Evolutionary conservation across 2,888 invertebrate genomes (phyloP).

Genomic region (Deilephila elpenor): DNA sequence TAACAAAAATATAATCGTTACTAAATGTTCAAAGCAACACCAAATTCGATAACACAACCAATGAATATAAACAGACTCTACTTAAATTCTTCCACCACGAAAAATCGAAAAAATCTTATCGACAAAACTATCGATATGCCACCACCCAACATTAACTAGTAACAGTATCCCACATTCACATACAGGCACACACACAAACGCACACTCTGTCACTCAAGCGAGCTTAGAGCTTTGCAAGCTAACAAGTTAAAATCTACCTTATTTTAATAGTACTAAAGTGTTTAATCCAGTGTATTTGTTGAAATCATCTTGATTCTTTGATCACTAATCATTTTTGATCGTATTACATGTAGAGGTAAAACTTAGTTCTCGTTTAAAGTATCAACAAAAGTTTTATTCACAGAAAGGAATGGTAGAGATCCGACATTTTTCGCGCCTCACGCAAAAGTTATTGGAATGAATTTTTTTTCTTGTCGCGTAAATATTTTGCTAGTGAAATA

Average conservation of each 20-base stretch:
- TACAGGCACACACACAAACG: conserved; percentile 46
- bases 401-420: too few relatives aligned
- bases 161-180: conserved; percentile 42
- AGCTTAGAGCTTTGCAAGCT: conserved; percentile 53
- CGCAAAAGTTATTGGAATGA: too few relatives aligned
- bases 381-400: neutral
- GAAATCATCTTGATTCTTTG: conserved; percentile 11
- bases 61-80: too few relatives aligned
- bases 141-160: conserved; percentile 43
- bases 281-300: conserved; percentile 24
- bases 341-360: conserved; percentile 13
- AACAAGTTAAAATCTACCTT: conserved; percentile 32
- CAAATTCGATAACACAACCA: too few relatives aligned
- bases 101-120: conserved; percentile 26
- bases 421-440: too few relatives aligned
- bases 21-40: too few relatives aligned
- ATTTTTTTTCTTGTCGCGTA: too few relatives aligned
- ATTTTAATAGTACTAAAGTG: accelerated
- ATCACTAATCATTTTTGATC: conserved; percentile 36
- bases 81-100: too few relatives aligned
- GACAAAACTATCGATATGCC: conserved; percentile 37
- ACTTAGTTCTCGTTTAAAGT: neutral
- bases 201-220: conserved; percentile 26
- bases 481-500: too few relatives aligned
- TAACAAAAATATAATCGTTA: too few relatives aligned